A percentile compares a stretch with the other conserved stretches of the same genome.
Evolutionary conservation across 2,113 vertebrate species (phyloP).

Genomic region (Thamnophis sirtalis): DNA sequence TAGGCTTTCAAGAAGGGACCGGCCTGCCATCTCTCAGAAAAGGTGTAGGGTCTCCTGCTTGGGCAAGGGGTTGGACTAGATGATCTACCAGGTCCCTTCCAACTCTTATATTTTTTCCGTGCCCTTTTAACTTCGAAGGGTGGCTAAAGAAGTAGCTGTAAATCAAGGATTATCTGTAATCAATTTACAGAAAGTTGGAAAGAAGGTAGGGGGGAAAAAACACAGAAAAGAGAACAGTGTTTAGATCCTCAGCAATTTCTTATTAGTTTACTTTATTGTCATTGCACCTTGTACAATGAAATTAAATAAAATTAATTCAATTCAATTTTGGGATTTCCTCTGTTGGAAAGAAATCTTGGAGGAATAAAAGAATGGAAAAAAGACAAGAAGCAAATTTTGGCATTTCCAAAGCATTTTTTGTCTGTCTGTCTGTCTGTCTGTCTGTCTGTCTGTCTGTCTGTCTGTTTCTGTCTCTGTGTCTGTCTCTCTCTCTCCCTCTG

Average conservation of each 20-base stretch:
- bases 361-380: background rate
- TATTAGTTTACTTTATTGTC: too few relatives aligned
- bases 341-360: background rate
- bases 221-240: background rate
- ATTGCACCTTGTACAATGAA: too few relatives aligned
- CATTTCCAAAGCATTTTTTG: background rate
- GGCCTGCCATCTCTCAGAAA: too few relatives aligned
- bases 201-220: background rate
- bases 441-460: too few relatives aligned
- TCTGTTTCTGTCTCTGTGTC: too few relatives aligned
- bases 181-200: background rate
- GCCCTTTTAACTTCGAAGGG: background rate
- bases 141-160: background rate
- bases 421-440: too few relatives aligned
- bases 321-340: background rate
- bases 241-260: background rate
- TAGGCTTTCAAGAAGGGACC: too few relatives aligned
- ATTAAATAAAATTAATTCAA: too few relatives aligned
- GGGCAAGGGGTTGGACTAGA: too few relatives aligned
- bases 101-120: background rate
- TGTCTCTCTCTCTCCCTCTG: too few relatives aligned
- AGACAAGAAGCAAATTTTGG: background rate
- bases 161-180: background rate
- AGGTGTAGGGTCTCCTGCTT: too few relatives aligned
- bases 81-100: too few relatives aligned